Conservation (phyloP, 1,140 invertebrate genomes). For the Drosophila hydei region DNA sequence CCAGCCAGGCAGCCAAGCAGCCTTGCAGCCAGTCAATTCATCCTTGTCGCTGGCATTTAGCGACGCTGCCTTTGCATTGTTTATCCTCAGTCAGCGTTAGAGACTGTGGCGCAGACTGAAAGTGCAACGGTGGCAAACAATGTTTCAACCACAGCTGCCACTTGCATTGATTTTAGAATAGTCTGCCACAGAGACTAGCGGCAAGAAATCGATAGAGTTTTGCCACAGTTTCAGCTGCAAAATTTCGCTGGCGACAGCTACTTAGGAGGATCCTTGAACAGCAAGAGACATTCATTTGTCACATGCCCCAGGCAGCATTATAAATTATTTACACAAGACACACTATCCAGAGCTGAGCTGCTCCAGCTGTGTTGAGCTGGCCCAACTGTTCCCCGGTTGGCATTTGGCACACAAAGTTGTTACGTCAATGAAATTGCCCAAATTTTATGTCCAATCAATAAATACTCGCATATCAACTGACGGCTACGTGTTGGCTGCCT, state of each 20-base stretch:
- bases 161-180: slow-evolving; percentile 66
- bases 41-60: slow-evolving; percentile 52
- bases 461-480: slow-evolving; percentile 37
- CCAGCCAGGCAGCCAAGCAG: not conserved
- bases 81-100: slow-evolving; percentile 35
- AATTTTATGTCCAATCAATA: slow-evolving; percentile 81
- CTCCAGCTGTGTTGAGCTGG: not conserved
- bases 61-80: slow-evolving; percentile 43
- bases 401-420: slow-evolving; percentile 63
- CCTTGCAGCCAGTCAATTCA: slow-evolving; percentile 34
- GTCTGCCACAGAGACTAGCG: slow-evolving; percentile 15
- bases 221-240: slow-evolving; percentile 11
- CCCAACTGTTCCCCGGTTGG: slow-evolving; percentile 58
- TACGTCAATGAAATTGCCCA: slow-evolving; percentile 78
- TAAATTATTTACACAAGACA: slow-evolving; percentile 75
- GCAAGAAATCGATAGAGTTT: slow-evolving; percentile 35
- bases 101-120: slow-evolving; percentile 11
- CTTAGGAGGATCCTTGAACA: slow-evolving; percentile 52
- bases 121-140: slow-evolving; percentile 38
- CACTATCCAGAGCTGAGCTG: slow-evolving; percentile 33
- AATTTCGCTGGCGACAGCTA: slow-evolving; percentile 50
- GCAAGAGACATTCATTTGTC: slow-evolving; percentile 69
- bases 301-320: slow-evolving; percentile 46
- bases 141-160: slow-evolving; percentile 73
- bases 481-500: slow-evolving; percentile 73